Base-by-base conservation (phyloP, 2,113 vertebrate genomes). In the Promerops cafer region DNA sequence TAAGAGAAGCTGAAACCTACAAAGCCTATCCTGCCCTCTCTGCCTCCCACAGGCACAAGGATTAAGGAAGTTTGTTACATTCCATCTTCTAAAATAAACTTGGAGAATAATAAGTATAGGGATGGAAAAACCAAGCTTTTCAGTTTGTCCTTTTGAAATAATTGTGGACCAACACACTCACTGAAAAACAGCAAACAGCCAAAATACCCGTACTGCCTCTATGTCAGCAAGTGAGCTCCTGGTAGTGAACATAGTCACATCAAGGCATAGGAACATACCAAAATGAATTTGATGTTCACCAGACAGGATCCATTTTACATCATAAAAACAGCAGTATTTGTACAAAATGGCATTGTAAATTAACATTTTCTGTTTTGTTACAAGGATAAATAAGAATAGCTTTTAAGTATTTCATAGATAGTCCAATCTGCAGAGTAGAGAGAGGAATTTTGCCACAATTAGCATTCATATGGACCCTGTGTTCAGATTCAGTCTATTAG, bases 1-100 rank as follows among this genome's bases (percentile, higher is more conserved):
- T 68, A 65, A 82, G 95, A 83, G 90, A 93, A 96, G 85, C 47
- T 71, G 77, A 91, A 93, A 84, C 65, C 35, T 96, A 89, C 70
- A 88, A 91, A 97, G 70, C 24, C 86, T 26, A 11, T 95, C 60
- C 42, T 80, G 54, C 50, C 81, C 81, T 96, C 82, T 59, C 68
- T 45, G 35, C 59, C n/a, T 92, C 64, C 71, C 56, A n/a, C 42
- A 64, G 80, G 49, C 60, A 59, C 71, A 91, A 89, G 74, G 74
- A 74, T 87, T 87, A 84, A 76, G 47, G 54, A 92, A 95, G 50
- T 45, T 81, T 78, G 33, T 59, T 70, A 61, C 4, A 4, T 50
- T 49, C 33, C 7, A 0, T 72, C 61, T 84, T 83, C 40, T 72
- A 23, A 75, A 93, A 75, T 24, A 84, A 89, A 91, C 31, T 50